Conservation (phyloP, 2,888 invertebrate species). For the Cosmia trapezina region DNA sequence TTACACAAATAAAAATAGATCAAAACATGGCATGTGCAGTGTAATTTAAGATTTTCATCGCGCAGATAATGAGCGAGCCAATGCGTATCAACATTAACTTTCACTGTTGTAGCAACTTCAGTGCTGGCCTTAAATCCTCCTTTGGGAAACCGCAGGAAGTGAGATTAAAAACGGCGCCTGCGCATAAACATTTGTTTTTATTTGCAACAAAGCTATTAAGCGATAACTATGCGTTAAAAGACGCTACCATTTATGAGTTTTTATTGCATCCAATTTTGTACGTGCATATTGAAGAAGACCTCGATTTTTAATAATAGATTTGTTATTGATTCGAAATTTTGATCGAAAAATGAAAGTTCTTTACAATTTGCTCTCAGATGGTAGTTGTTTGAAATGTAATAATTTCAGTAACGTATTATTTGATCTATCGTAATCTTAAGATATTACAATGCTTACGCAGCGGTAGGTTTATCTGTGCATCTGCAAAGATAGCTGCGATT, state of each 20-base stretch:
- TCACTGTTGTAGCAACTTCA: conserved; percentile 81
- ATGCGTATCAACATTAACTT: conserved; percentile 86
- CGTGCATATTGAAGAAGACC: conserved; percentile 45
- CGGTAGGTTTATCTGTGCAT: conserved; percentile 48
- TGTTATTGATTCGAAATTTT: conserved; percentile 49
- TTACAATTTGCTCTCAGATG: conserved; percentile 34
- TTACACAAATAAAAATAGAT: conserved; percentile 85
- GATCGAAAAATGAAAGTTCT: conserved; percentile 55
- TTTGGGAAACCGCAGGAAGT: conserved; percentile 86
- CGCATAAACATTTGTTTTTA: conserved; percentile 72
- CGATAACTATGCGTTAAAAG: conserved; percentile 67
- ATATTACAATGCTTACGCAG: conserved; percentile 50
- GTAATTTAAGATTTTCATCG: conserved; percentile 88
- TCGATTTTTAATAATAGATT: conserved; percentile 48
- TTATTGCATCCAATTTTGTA: conserved; percentile 56
- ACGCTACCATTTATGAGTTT: conserved; percentile 60
- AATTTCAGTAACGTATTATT: conserved; percentile 51
- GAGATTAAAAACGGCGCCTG: conserved; percentile 73
- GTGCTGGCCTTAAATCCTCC: conserved; percentile 85
- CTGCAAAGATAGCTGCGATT: conserved; percentile 51
- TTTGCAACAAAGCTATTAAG: conserved; percentile 67
- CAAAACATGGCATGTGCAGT: conserved; percentile 79
- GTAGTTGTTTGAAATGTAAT: conserved; percentile 40
- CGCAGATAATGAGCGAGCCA: conserved; percentile 82
- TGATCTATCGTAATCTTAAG: conserved; percentile 50